Conservation (phyloP, 2,113 vertebrate genomes). For the Acanthisitta chloris region DNA sequence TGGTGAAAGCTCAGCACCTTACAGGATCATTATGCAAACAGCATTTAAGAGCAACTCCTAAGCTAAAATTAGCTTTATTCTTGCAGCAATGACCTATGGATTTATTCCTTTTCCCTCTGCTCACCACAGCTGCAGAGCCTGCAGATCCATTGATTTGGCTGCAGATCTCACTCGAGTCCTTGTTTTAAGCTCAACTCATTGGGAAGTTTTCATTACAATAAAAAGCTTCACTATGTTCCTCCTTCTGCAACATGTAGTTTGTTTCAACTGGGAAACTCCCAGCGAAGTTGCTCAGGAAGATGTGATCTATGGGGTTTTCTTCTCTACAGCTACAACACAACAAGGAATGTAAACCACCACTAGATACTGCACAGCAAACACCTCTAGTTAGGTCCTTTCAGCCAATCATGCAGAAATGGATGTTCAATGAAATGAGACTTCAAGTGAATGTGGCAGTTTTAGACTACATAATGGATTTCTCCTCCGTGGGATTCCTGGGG, state of each 20-base stretch:
- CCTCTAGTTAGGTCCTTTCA: background rate
- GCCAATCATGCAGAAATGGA: background rate
- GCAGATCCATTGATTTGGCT: background rate
- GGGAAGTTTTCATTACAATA: background rate
- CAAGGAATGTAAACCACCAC: background rate
- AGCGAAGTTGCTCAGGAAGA: background rate
- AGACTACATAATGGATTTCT: background rate
- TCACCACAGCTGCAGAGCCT: background rate
- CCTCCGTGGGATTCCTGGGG: background rate
- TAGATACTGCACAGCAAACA: background rate
- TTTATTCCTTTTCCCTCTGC: background rate
- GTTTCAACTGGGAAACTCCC: background rate
- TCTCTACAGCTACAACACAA: background rate
- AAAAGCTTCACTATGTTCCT: background rate
- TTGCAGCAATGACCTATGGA: background rate
- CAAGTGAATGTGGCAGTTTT: accelerated
- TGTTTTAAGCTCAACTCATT: background rate
- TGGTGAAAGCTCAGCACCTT: background rate
- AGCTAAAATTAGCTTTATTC: background rate
- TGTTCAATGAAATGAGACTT: background rate
- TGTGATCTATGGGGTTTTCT: background rate
- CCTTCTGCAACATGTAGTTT: background rate
- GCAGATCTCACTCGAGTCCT: background rate
- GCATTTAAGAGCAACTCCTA: background rate
- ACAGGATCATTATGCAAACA: background rate